Evolutionary conservation across 2,888 invertebrate species (phyloP).

Genomic region (Fragum sueziense): DNA sequence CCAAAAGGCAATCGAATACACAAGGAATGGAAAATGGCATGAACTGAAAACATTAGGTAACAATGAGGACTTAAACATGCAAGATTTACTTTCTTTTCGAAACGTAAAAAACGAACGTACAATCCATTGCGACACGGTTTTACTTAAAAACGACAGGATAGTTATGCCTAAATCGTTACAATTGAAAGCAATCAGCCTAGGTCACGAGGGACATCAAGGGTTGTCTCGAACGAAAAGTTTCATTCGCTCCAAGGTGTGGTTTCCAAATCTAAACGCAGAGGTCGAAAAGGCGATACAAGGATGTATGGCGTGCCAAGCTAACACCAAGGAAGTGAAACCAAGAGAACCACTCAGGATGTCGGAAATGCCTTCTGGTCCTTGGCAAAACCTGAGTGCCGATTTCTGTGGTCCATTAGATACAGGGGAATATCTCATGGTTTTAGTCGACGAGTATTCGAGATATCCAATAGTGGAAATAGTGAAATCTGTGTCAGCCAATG

Average conservation of each 20-base stretch:
- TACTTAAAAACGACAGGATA: too few relatives aligned
- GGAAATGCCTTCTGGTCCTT: too few relatives aligned
- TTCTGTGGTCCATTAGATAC: too few relatives aligned
- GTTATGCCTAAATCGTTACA: constrained; percentile 45
- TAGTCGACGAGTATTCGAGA: too few relatives aligned
- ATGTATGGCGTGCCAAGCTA: constrained; percentile 47
- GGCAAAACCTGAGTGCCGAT: too few relatives aligned
- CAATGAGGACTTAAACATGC: constrained; percentile 27
- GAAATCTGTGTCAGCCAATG: constrained; percentile 32
- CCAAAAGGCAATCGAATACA: constrained; percentile 45
- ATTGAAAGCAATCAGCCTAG: constrained; percentile 49
- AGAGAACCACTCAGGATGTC: too few relatives aligned
- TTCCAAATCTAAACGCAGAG: constrained; percentile 54
- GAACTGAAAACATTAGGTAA: constrained; percentile 36
- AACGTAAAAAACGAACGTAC: too few relatives aligned
- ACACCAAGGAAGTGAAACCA: too few relatives aligned
- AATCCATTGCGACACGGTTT: too few relatives aligned
- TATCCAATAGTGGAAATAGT: too few relatives aligned
- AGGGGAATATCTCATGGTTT: too few relatives aligned
- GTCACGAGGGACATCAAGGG: constrained; percentile 67
- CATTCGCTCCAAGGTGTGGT: constrained; percentile 60
- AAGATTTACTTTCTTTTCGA: too few relatives aligned
- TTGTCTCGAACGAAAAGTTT: constrained; percentile 57
- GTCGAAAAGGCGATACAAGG: constrained; percentile 45
- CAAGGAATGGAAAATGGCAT: constrained; percentile 42